Evolutionary conservation across 2,888 invertebrate genomes (phyloP), one percentile per base, ranked within the genome.

Genomic region (Machimus rusticus): DNA sequence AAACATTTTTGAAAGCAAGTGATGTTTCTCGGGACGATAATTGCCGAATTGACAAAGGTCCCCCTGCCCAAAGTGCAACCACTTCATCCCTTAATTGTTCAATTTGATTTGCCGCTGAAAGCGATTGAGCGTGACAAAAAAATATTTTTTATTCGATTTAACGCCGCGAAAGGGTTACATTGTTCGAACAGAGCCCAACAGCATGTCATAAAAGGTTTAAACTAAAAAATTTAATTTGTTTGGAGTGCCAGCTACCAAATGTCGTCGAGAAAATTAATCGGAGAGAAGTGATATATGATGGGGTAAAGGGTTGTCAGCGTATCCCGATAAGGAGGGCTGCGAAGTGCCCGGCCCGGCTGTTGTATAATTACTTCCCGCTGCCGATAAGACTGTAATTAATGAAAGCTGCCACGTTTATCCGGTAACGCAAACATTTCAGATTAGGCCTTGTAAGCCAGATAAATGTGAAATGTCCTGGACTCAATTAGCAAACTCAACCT

Each of bases 251-350:
- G 89, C 88, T 89, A 89, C 85, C 92, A 92, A 92, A 91, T 90
- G 92, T 92, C 92, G 91, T 91, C 92, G 92, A 92, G 91, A 90
- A 92, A 92, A 92, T 92, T 92, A 92, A 92, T 92, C 92, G 92
- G 91, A 92, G 91, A 92, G 92, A 92, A 92, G 92, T 92, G 92
- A 92, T 92, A 92, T 92, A 92, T 92, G 85, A 55, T 46, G 57
- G 81, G n/a, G 39, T 43, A 86, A 88, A 87, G 86, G 88, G 88
- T 85, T 88, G 81, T 85, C 74, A 28, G 46, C 5, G 9, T 37
- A 28, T 14, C 31, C 74, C 46, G 86, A 76, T 74, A 74, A 86
- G 76, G 76, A 74, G 46, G 74, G 76, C 76, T 86, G 43, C 74
- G 74, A 86, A 86, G 46, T 86, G 86, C 28, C 74, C 74, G 76